Base-by-base conservation (phyloP, 2,113 vertebrate genomes). In the Eurypyga helias region DNA sequence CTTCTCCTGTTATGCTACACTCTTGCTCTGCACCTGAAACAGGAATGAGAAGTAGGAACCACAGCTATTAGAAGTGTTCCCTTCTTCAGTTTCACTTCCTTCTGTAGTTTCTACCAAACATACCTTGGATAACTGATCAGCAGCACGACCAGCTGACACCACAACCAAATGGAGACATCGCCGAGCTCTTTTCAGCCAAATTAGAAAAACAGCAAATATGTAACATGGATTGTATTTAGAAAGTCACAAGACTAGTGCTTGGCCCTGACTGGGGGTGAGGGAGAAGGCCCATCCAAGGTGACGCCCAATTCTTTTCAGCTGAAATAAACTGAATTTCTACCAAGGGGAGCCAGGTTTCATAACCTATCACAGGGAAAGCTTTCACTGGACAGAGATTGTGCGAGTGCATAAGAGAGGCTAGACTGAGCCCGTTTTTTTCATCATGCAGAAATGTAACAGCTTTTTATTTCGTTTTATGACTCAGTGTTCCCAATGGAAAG, bases 401-500 rank as follows among this genome's bases (percentile, higher is more conserved):
- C 6, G n/a, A 61, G 43, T 69, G 38, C 83, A 15, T 16, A 9
- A 4, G 4, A 52, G 48, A 67, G n/a, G 49, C 34, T 8, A 90
- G 82, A 72, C 87, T 76, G 52, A 52, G 34, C 83, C 45, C 28
- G 0, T 82, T 73, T 89, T 70, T 54, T 89, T 54, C 31, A 71
- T 78, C 78, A 55, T 3, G 29, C 45, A 75, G 91, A 89, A 77
- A 76, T 67, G 54, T 71, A 90, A 57, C 84, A 62, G 84, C 67
- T 88, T 81, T 93, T 79, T 48, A 78, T 25, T 81, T 69, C 6
- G 0, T 57, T 49, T 92, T 10, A 29, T 95, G 95, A 97, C 92
- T 97, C 97, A 96, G 75, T 91, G 80, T 24, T 97, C 97, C 94
- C 96, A 72, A 34, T 67, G 87, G 94, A 92, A 90, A 93, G 48